These are phyloP conservation scores for Oceanodroma tethys DNA, from an alignment of 2,113 vertebrate genomes.

Conservation along the genomic window DNA sequence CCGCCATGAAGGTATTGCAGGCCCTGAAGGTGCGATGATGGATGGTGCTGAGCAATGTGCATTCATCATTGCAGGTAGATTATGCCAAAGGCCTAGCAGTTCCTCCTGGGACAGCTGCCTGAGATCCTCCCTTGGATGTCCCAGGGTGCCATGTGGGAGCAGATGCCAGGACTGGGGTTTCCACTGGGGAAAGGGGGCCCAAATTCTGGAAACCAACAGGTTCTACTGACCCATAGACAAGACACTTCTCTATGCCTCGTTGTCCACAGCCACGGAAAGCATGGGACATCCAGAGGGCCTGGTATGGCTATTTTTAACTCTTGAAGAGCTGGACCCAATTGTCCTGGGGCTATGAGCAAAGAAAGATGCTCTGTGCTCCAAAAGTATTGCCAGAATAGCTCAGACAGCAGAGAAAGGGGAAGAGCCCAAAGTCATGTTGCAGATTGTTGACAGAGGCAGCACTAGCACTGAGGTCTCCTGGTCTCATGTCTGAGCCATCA, in stretches of 20 bases:
- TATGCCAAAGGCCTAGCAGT: constrained; percentile 20
- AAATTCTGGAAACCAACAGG: background rate
- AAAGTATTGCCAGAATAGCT: background rate
- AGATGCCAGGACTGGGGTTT: background rate
- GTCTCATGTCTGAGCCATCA: background rate
- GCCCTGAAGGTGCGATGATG: constrained; percentile 59
- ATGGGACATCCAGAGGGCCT: background rate
- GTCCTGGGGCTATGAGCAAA: background rate
- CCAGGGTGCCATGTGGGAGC: background rate
- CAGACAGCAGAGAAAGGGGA: background rate
- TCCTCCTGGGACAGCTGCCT: background rate
- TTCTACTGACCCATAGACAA: background rate
- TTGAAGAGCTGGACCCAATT: background rate
- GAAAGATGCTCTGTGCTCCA: background rate
- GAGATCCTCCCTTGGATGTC: background rate
- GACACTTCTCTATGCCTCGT: background rate
- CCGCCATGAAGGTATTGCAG: constrained; percentile 16
- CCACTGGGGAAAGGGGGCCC: background rate
- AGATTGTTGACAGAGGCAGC: background rate
- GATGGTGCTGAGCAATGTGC: background rate
- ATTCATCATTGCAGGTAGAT: constrained; percentile 69
- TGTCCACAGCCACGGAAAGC: background rate
- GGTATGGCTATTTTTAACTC: background rate
- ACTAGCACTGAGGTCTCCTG: background rate
- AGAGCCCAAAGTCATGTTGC: background rate